Conservation (phyloP, 2,888 invertebrate species). For the Cephus spinipes region DNA sequence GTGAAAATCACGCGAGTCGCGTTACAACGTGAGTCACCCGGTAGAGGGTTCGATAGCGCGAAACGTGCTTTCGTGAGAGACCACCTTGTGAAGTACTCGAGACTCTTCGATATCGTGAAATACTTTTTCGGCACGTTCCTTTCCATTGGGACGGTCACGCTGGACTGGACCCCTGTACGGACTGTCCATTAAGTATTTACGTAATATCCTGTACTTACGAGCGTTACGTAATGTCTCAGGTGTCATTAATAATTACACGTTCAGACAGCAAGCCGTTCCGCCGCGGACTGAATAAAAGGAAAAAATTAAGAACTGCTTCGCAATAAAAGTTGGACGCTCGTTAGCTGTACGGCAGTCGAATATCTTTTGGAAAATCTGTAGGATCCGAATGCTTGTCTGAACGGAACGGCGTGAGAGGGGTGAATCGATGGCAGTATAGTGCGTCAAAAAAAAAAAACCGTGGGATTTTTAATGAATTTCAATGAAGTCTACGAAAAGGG, state of each 20-base stretch:
- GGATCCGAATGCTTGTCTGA: background rate
- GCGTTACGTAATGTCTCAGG: background rate
- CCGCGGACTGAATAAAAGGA: background rate
- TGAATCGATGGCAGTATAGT: background rate
- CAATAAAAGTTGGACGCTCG: background rate
- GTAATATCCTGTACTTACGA: background rate
- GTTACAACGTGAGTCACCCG: background rate
- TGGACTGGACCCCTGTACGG: background rate
- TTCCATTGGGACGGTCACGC: background rate
- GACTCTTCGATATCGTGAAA: background rate
- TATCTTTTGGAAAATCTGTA: background rate
- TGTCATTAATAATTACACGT: background rate
- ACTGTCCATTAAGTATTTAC: background rate
- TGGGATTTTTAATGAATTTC: constrained; percentile 48
- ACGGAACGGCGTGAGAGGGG: background rate
- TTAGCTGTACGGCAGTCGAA: background rate
- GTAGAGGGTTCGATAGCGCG: background rate
- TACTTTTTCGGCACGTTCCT: background rate
- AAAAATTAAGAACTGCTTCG: background rate
- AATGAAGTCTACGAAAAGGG: constrained; percentile 35
- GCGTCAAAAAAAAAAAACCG: background rate
- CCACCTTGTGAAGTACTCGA: background rate
- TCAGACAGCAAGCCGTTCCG: background rate
- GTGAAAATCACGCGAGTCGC: constrained; percentile 11
- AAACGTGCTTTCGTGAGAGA: background rate